Base-by-base conservation (phyloP, 2,888 invertebrate genomes). In the Euplagia quadripunctaria region DNA sequence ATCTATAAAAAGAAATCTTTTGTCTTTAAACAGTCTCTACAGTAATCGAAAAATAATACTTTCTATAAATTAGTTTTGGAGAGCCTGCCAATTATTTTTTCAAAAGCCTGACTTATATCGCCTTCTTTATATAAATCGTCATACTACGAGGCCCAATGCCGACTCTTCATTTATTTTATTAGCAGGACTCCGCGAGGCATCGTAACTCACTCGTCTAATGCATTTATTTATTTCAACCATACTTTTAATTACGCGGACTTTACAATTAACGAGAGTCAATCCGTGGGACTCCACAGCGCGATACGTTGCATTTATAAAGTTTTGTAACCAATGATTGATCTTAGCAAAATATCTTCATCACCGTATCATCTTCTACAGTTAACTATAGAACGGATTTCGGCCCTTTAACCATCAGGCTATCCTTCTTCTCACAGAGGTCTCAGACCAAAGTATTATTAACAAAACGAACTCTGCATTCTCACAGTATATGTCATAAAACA, bases 141-240 rank as follows among this genome's bases (percentile, higher is more conserved):
- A 83, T 84, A 85, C 86, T 77, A 71, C 73, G 82, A 78, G 79
- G 77, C 84, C 82, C 85, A 87, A 83, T 84, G 86, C 89, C 86
- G 83, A 87, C 88, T 90, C 91, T 92, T 93, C 93, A 93, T 94
- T 94, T 94, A 91, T 94, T 94, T 94, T 93, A 94, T 94, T 94
- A 93, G 92, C 89, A 86, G 88, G 85, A 88, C 90, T 92, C 92
- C 88, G 85, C 90, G 75, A 91, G 91, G 92, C 92, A 92, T 93
- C 92, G 92, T 94, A 92, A 92, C 88, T 94, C 92, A 92, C 88
- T 90, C 86, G 76, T 89, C 92, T 93, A 93, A 94, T 93, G 87
- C 92, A 92, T 93, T 93, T 93, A 93, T 93, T 88, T 88, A 88
- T 92, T 89, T 90, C 88, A 89, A 82, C 86, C 86, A 82, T 90